These are phyloP conservation scores for Pluvianellus socialis DNA, from an alignment of 2,113 vertebrate species.

Conservation along the genomic window DNA sequence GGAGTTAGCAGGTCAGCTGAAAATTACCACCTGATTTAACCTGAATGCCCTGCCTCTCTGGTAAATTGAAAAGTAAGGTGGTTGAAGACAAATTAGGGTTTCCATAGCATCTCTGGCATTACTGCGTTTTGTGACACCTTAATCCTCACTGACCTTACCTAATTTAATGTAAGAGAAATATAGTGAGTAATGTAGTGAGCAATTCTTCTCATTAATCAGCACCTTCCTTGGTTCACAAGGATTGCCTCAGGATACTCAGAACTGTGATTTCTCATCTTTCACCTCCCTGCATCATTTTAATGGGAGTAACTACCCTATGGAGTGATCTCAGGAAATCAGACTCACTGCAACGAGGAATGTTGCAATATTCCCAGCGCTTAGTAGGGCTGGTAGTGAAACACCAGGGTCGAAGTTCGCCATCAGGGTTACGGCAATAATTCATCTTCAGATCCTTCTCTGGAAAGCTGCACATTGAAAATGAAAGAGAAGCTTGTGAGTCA, in stretches of 20 bases:
- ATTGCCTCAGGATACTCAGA: neutral
- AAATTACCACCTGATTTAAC: neutral
- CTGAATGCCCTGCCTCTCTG: neutral
- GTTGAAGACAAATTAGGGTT: neutral
- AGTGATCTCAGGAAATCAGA: neutral
- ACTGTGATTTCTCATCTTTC: neutral
- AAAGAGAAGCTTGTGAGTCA: neutral
- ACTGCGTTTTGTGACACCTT: neutral
- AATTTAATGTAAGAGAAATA: neutral
- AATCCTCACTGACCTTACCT: neutral
- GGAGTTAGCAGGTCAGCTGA: neutral
- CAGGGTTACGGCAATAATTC: constrained; percentile 95
- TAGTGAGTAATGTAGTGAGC: neutral
- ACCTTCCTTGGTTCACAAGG: neutral
- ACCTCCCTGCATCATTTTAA: neutral
- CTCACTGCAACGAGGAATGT: constrained; percentile 88
- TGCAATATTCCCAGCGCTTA: constrained; percentile 91
- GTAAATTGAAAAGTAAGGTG: neutral
- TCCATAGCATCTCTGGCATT: neutral
- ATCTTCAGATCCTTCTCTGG: constrained; percentile 86
- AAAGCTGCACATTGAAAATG: constrained; percentile 73
- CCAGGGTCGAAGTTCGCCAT: constrained; percentile 90
- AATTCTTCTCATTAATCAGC: neutral
- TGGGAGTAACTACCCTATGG: neutral
- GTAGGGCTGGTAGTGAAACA: constrained; percentile 84